phyloP scores from a whole-genome alignment of 2,113 vertebrate species.

The Vulpes vulpes region DNA sequence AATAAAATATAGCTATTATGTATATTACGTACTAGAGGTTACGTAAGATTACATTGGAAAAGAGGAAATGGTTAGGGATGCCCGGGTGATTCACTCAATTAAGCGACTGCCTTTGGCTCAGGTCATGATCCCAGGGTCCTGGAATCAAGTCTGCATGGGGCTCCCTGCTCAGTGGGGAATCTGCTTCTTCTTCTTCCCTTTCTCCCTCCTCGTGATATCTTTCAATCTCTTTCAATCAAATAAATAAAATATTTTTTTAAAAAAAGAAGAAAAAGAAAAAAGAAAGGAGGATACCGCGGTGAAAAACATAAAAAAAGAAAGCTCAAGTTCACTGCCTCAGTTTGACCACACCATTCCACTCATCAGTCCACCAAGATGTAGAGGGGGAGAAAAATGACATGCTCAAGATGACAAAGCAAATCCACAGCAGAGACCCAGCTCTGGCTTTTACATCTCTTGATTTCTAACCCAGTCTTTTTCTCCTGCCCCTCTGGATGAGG shows the following conservation, averaged over 20 bases:
- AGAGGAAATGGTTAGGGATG: background rate
- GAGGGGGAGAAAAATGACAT: background rate
- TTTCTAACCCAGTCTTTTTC: background rate
- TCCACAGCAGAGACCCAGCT: background rate
- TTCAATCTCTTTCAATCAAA: too few relatives aligned
- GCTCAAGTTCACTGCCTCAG: background rate
- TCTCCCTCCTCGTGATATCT: too few relatives aligned
- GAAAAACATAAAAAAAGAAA: background rate
- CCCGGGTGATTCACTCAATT: too few relatives aligned
- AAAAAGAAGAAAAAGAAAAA: too few relatives aligned
- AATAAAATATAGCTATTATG: background rate
- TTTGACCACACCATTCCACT: background rate
- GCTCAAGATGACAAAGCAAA: background rate
- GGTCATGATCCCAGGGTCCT: too few relatives aligned
- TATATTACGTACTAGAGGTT: background rate
- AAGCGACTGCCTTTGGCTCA: too few relatives aligned
- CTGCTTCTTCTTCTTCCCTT: too few relatives aligned
- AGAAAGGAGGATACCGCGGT: background rate
- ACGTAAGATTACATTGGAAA: background rate
- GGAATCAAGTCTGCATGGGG: too few relatives aligned
- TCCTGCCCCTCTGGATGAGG: background rate
- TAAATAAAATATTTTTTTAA: too few relatives aligned
- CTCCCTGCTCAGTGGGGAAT: too few relatives aligned
- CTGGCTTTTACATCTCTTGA: background rate
- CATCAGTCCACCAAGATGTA: background rate